Conservation (phyloP, 2,113 vertebrate genomes). For the Noturus placidus region DNA sequence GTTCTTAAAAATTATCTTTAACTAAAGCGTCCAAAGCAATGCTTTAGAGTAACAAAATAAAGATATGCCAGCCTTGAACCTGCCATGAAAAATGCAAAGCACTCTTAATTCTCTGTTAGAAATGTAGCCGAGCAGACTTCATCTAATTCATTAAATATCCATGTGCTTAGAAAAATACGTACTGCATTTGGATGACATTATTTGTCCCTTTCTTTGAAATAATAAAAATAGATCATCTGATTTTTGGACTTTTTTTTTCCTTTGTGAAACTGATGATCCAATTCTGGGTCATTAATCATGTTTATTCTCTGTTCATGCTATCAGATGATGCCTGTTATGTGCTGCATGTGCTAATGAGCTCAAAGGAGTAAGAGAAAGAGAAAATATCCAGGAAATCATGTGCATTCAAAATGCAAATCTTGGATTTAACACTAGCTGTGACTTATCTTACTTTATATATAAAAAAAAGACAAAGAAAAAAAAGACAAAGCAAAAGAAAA, state of each 20-base stretch:
- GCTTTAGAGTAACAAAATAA: slow-evolving; percentile 58
- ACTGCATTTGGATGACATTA: slow-evolving; percentile 53
- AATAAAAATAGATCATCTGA: slow-evolving; percentile 63
- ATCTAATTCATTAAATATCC: slow-evolving; percentile 56
- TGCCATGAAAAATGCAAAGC: slow-evolving; percentile 55
- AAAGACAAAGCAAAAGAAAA: slow-evolving; percentile 35
- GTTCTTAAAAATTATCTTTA: slow-evolving; percentile 49
- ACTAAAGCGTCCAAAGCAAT: slow-evolving; percentile 54
- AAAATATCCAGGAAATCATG: slow-evolving; percentile 16
- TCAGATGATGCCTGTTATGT: slow-evolving; percentile 16
- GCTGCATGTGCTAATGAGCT: slow-evolving; percentile 17
- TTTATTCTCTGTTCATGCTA: slow-evolving; percentile 36
- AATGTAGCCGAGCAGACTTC: slow-evolving; percentile 50
- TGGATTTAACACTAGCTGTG: slow-evolving; percentile 40
- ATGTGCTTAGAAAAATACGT: slow-evolving; percentile 69
- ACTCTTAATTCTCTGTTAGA: slow-evolving; percentile 55
- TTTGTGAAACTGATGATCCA: slow-evolving; percentile 39
- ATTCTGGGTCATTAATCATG: neutral
- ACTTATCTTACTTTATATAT: slow-evolving; percentile 20
- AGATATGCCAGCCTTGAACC: slow-evolving; percentile 50
- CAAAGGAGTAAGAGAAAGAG: neutral
- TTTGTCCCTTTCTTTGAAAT: slow-evolving; percentile 56
- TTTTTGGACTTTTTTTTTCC: slow-evolving; percentile 12
- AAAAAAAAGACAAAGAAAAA: slow-evolving; percentile 33
- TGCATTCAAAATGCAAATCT: slow-evolving; percentile 20